Base-by-base conservation (phyloP, 2,113 vertebrate species). In the Canis aureus region DNA sequence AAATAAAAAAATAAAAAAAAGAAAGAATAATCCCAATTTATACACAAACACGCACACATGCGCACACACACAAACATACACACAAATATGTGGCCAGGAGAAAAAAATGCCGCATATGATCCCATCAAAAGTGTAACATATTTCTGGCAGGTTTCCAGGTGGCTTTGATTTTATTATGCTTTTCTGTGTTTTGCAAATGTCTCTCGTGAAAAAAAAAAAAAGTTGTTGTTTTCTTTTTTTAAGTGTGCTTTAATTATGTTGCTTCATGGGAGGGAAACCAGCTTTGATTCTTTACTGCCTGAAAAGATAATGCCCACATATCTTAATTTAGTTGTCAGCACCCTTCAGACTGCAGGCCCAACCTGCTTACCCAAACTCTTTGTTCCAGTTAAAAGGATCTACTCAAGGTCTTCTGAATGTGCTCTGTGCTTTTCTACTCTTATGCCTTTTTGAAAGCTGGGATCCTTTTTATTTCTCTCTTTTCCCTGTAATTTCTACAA, bases 101-200 rank as follows among this genome's bases (percentile, higher is more conserved):
- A 55, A 93, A 92, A 90, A 87, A 86, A 55, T 92, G 11, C 60
- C 22, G 8, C 27, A 49, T 55, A 62, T 89, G 80, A 89, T 79
- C 67, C 19, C 13, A 94, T 29, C 27, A 49, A 43, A 55, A 97
- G 20, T 84, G 57, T 84, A 88, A 22, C 23, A 73, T 97, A 83
- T 93, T 93, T 95, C 51, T 86, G 17, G n/a, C 35, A 69, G 55
- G 60, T 38, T 84, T 95, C 64, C 22, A 84, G 57, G 23, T 96
- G 22, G 90, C 83, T 89, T 43, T n/a, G 22, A 53, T 67, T 67
- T 89, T 84, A n/a, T 60, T 35, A 57, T 57, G 43, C 11, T 88
- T 95, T 85, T 73, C 23, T 89, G 15, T 92, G 62, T 73, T 97
- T 96, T 89, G 7, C 16, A 94, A 71, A 78, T 91, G 53, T 93